phyloP scores from a whole-genome alignment of 2,888 invertebrate species.

The Germaria angustata region DNA sequence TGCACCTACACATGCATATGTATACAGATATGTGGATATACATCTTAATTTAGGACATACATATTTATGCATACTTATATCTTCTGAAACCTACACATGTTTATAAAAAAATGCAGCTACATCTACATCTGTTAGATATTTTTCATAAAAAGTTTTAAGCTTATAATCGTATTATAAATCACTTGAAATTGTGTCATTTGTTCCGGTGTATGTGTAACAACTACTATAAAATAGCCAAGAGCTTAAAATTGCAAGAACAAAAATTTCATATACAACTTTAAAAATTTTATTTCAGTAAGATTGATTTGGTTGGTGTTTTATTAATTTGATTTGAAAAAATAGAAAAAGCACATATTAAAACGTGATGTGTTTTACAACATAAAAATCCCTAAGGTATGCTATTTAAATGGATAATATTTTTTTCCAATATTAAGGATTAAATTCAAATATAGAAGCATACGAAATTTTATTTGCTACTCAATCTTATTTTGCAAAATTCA shows the following conservation, averaged over 20 bases:
- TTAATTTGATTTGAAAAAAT: too few species aligned
- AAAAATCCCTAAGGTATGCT: neutral
- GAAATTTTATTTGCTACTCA: neutral
- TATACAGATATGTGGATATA: too few species aligned
- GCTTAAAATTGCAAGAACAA: neutral
- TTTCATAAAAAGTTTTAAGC: constrained; percentile 28
- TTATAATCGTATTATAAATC: constrained; percentile 48
- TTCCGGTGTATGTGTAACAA: neutral
- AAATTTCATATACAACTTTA: neutral
- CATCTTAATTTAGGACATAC: too few species aligned
- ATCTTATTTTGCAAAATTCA: neutral
- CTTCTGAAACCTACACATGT: too few species aligned
- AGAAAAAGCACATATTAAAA: neutral
- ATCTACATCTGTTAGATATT: constrained; percentile 48
- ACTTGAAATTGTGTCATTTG: neutral
- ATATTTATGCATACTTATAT: too few species aligned
- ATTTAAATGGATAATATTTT: neutral
- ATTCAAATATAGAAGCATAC: neutral
- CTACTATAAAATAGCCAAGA: neutral
- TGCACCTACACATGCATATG: too few species aligned
- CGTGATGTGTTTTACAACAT: neutral
- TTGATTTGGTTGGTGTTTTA: neutral
- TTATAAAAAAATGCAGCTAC: too few species aligned
- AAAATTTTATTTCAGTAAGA: neutral
- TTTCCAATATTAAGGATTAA: too few species aligned